These are phyloP conservation scores for Poecile montanus DNA, from an alignment of 2,797 vertebrate genomes.

Conservation along the genomic window DNA sequence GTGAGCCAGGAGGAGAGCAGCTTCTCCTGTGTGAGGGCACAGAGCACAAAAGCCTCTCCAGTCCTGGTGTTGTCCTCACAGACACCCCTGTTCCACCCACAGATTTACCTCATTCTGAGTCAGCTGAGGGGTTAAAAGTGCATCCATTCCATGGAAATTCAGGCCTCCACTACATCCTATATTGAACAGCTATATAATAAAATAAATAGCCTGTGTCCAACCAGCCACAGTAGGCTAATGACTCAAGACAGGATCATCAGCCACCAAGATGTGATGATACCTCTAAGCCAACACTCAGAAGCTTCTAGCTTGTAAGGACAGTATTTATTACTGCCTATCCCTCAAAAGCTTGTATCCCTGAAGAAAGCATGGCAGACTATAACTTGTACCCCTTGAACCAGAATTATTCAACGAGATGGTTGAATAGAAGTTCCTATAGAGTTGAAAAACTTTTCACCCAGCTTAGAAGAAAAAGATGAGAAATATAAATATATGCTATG, in stretches of 20 bases:
- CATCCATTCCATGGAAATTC: not conserved
- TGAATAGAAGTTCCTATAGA: not conserved
- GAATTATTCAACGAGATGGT: not conserved
- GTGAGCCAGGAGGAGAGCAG: not conserved
- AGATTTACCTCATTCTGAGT: not conserved
- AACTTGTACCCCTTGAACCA: not conserved
- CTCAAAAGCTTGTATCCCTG: not conserved
- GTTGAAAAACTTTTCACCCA: not conserved
- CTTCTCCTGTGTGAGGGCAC: not conserved
- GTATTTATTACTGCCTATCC: not conserved
- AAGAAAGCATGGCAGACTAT: not conserved
- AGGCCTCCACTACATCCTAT: not conserved
- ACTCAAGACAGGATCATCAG: not conserved
- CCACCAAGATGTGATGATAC: not conserved
- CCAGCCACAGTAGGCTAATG: not conserved
- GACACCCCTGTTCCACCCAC: not conserved
- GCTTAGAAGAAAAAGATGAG: not conserved
- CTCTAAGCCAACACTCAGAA: not conserved
- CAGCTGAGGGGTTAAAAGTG: not conserved
- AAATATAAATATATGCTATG: not conserved
- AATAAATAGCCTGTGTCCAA: not conserved
- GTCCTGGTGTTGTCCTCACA: accelerated
- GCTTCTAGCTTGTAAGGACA: not conserved
- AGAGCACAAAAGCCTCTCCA: not conserved
- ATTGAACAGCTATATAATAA: not conserved